These are phyloP conservation scores for Chirona hameri DNA, from an alignment of 2,888 invertebrate species.

Conservation along the genomic window DNA sequence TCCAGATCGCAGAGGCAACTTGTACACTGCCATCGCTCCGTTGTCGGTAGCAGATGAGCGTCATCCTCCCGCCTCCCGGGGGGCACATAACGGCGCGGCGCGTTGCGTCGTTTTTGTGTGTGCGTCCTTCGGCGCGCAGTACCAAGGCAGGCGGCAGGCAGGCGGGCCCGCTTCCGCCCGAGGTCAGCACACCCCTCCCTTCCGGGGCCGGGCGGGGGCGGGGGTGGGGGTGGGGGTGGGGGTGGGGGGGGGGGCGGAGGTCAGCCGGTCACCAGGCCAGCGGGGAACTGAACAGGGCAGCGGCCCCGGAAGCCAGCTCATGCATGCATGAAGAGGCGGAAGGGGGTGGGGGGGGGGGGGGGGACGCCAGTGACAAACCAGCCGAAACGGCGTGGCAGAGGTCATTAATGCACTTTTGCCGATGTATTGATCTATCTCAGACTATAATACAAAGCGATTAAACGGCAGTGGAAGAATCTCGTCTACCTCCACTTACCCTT, in stretches of 20 bases:
- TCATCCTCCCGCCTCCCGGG: no score
- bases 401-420: neutral
- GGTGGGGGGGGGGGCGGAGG: neutral
- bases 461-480: no score
- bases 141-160: neutral
- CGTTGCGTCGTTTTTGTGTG: neutral
- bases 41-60: no score
- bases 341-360: neutral
- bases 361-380: neutral
- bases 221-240: neutral
- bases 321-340: neutral
- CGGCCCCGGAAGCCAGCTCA: neutral
- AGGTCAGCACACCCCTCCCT: conserved; percentile 24
- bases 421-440: no score
- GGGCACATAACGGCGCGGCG: neutral
- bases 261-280: neutral
- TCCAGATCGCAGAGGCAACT: no score
- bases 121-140: neutral
- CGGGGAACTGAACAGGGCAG: neutral
- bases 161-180: conserved; percentile 10
- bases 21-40: no score
- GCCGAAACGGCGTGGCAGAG: neutral
- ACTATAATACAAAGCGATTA: no score
- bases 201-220: neutral
- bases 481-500: neutral